Percentiles rank a stretch among this genome's conserved stretches.
phyloP scores from a whole-genome alignment of 1,140 invertebrate species.

The Leptinotarsa defecta region DNA sequence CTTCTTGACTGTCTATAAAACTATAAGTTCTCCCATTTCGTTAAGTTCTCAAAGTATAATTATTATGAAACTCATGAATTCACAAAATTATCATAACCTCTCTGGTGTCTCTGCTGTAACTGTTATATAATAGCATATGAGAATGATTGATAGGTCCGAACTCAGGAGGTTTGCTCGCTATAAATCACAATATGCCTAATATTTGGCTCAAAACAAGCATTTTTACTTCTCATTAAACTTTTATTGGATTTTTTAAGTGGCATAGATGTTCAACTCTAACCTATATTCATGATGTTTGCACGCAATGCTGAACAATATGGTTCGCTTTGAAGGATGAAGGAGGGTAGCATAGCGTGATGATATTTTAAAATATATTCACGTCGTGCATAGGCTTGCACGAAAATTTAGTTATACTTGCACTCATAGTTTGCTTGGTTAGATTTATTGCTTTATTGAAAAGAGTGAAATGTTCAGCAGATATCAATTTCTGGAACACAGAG shows the following conservation, averaged over 20 bases:
- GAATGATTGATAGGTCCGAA: background rate
- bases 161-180: background rate
- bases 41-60: no score
- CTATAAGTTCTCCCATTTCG: no score
- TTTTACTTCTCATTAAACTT: conserved; percentile 18
- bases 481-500: no score
- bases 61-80: no score
- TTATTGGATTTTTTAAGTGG: conserved; percentile 22
- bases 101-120: no score
- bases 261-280: conserved; percentile 22
- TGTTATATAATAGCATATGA: no score
- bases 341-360: background rate
- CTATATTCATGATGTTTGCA: conserved; percentile 11
- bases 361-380: conserved; percentile 3
- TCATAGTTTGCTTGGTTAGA: no score
- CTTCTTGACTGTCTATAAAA: no score
- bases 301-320: conserved; percentile 13
- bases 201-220: background rate
- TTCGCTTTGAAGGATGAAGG: background rate
- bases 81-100: no score
- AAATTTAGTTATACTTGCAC: background rate
- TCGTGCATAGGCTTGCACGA: background rate
- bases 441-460: no score
- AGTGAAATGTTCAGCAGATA: no score
- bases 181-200: conserved; percentile 6